Evolutionary conservation across 2,113 vertebrate genomes (phyloP).

Genomic region (Panthera tigris): DNA sequence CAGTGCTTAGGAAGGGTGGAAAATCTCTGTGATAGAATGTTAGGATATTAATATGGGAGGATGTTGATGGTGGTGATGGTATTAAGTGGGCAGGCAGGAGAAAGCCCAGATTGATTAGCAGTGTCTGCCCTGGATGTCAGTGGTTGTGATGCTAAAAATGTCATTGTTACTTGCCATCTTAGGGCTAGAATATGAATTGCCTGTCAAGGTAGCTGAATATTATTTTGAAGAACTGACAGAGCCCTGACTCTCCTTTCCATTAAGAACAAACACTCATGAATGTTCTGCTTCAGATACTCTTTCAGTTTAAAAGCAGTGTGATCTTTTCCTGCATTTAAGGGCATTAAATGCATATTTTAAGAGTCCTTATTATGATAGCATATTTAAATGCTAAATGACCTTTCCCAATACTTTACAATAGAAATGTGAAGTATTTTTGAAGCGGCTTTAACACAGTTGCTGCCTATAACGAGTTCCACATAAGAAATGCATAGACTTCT

Average conservation of each 20-base stretch:
- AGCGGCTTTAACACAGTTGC: neutral
- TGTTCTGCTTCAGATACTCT: neutral
- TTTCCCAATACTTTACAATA: neutral
- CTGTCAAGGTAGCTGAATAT: neutral
- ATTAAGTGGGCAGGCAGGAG: neutral
- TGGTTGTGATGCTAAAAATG: neutral
- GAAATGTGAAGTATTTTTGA: constrained; percentile 41
- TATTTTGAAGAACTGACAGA: neutral
- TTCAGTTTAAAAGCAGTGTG: neutral
- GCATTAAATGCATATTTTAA: neutral
- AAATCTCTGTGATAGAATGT: neutral
- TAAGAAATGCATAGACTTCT: neutral
- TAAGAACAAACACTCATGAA: neutral
- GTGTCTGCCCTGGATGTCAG: neutral
- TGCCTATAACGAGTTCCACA: neutral
- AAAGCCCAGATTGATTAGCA: neutral
- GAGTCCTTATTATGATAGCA: neutral
- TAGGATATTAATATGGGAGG: neutral
- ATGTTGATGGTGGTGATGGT: neutral
- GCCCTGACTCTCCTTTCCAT: neutral
- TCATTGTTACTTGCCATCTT: neutral
- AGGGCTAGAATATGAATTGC: neutral
- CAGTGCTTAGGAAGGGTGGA: neutral
- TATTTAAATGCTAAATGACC: neutral
- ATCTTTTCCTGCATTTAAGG: neutral